These are phyloP conservation scores for Forbesichthys agassizii DNA, from an alignment of 2,113 vertebrate species.

Conservation along the genomic window DNA sequence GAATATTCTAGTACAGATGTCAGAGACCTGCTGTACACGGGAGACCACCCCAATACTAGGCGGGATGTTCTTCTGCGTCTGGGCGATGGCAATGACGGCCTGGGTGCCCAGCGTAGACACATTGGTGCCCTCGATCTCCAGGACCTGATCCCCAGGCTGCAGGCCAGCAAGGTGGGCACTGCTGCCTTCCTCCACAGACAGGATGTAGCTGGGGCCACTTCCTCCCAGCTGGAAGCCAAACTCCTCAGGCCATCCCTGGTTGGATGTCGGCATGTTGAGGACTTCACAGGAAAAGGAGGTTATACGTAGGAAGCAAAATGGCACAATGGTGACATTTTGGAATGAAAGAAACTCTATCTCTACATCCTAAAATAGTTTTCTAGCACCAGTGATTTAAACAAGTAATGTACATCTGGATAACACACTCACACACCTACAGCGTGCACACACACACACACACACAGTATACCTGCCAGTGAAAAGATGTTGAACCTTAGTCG, in stretches of 20 bases:
- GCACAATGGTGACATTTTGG: neutral
- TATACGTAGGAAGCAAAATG: neutral
- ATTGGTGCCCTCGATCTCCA: conserved; percentile 92
- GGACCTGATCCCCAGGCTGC: conserved; percentile 88
- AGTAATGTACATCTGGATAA: too few relatives aligned
- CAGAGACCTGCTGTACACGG: conserved; percentile 78
- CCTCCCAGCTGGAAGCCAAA: conserved; percentile 92
- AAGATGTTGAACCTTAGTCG: too few relatives aligned
- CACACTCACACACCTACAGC: neutral
- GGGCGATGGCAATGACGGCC: conserved; percentile 81
- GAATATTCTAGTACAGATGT: too few relatives aligned
- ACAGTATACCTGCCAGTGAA: neutral
- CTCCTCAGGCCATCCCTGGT: conserved; percentile 92
- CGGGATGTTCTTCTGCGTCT: conserved; percentile 85
- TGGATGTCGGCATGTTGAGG: conserved; percentile 86
- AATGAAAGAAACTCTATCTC: neutral
- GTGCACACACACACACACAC: conserved; percentile 1
- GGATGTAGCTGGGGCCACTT: conserved; percentile 88
- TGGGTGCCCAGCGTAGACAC: conserved; percentile 81
- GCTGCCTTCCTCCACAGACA: conserved; percentile 93
- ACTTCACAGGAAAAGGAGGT: conserved; percentile 60
- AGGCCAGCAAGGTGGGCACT: conserved; percentile 88
- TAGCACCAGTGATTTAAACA: neutral
- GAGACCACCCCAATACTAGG: conserved; percentile 95
- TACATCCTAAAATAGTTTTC: neutral